phyloP scores from a whole-genome alignment of 1,140 invertebrate genomes.

The Heliconius congener region DNA sequence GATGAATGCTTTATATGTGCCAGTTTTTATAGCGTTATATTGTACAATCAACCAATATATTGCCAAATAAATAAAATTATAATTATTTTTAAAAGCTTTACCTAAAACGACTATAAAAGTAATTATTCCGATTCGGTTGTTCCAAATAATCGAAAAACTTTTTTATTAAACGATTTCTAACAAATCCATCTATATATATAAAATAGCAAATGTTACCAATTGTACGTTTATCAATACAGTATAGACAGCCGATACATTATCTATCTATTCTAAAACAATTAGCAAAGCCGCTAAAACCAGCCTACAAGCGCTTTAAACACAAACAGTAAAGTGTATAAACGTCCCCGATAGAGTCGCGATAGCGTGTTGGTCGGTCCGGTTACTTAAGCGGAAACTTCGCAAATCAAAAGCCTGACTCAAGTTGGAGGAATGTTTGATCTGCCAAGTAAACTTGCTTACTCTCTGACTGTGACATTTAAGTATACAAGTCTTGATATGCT shows the following conservation, averaged over 20 bases:
- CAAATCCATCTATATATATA: no score
- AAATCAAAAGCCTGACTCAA: conserved; percentile 65
- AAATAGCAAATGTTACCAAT: neutral
- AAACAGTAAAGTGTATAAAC: conserved; percentile 39
- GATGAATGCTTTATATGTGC: neutral
- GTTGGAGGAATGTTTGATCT: conserved; percentile 65
- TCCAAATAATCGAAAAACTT: no score
- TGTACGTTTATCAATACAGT: neutral
- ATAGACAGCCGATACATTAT: neutral
- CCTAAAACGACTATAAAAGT: neutral
- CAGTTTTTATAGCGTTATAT: neutral
- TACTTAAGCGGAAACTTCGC: conserved; percentile 63
- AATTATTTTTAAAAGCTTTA: neutral
- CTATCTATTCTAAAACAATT: conserved; percentile 6
- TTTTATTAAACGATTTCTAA: no score
- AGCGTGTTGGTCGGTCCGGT: conserved; percentile 51
- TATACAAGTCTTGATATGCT: conserved; percentile 35
- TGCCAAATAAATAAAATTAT: neutral
- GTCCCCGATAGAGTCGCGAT: conserved; percentile 40
- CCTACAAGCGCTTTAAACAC: conserved; percentile 34
- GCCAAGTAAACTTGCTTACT: conserved; percentile 54
- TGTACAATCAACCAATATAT: neutral
- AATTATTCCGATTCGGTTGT: no score
- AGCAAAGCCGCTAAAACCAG: conserved; percentile 16
- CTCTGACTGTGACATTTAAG: conserved; percentile 43